Evolutionary conservation across 2,888 invertebrate genomes (phyloP), one percentile per base, ranked within the genome.

Genomic region (Lacanobia wlatinum): DNA sequence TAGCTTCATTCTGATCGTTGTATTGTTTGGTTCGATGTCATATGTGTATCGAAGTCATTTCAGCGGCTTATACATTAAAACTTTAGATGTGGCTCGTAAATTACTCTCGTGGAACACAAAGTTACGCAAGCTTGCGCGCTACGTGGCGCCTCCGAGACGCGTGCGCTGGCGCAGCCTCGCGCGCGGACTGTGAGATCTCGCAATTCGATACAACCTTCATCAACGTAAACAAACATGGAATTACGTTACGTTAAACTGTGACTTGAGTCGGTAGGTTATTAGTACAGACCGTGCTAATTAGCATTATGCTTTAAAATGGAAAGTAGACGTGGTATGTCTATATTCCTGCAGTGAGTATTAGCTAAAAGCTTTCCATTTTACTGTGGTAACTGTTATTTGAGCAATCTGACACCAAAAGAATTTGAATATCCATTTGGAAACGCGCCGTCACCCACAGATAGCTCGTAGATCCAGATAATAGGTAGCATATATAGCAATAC

Each of bases 121-220:
- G 93, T 96, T 96, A 93, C 94, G 94, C 92, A 96, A 95, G 90
- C 87, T 88, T 85, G 85, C 88, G 59, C 59, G 88, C 56, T 88
- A 86, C 87, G 89, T 93, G 95, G 95, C 95, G 96, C 95, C 96
- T 92, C 89, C 90, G 94, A 96, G 96, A 96, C 96, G 96, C 95
- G 94, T 95, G 94, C 92, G 95, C 95, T 88, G 90, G 94, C 93
- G 94, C 95, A 95, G 94, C 92, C 95, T 93, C 94, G 87, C 94
- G 94, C 94, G 92, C 92, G 92, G 92, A 96, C 96, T 96, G 96
- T 90, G 91, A 91, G 91, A 93, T 94, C 94, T 95, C 95, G 95
- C 96, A 95, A 95, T 95, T 95, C 93, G 89, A 94, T 95, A 93
- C 94, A 96, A 95, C 96, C 96, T 96, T 94, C 94, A 91, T 91